Conservation (phyloP, 2,888 invertebrate genomes). For the Oscheius sp. region DNA sequence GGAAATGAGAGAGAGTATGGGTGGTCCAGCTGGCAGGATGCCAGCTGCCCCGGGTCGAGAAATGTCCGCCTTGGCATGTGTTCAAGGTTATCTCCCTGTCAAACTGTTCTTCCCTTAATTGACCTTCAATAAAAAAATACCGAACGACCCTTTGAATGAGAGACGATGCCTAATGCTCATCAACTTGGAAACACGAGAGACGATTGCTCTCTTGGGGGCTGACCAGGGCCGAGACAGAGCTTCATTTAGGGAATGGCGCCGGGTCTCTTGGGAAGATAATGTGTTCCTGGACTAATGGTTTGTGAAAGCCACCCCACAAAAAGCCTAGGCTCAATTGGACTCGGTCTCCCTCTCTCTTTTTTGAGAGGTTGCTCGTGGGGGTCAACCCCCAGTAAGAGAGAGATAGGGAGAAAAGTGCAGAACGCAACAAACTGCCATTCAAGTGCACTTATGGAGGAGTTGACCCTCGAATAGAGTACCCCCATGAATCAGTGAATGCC, state of each 20-base stretch:
- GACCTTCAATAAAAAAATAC: slow-evolving; percentile 26
- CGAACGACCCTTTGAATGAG: slow-evolving; percentile 18
- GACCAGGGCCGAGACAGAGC: background rate
- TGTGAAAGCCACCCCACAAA: background rate
- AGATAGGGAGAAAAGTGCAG: too few relatives aligned
- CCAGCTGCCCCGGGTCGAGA: slow-evolving; percentile 32
- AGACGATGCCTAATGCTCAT: slow-evolving; percentile 1
- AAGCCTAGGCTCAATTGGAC: too few relatives aligned
- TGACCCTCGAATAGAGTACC: slow-evolving; percentile 7
- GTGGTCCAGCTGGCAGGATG: slow-evolving; percentile 34
- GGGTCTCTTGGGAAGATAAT: slow-evolving; percentile 22
- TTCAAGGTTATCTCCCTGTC: slow-evolving; percentile 33
- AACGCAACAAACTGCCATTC: slow-evolving; percentile 10
- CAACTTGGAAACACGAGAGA: background rate
- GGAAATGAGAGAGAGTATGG: slow-evolving; percentile 5
- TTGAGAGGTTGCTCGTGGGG: too few relatives aligned
- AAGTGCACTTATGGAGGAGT: slow-evolving; percentile 3
- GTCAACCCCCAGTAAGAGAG: too few relatives aligned
- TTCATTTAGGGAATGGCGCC: slow-evolving; percentile 22
- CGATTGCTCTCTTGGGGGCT: background rate
- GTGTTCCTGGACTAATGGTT: background rate
- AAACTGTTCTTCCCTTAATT: slow-evolving; percentile 35
- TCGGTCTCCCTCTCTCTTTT: too few relatives aligned
- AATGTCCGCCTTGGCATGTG: slow-evolving; percentile 30
- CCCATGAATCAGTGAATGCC: background rate